A percentile compares a stretch with the other conserved stretches of the same genome.
phyloP scores from a whole-genome alignment of 1,140 invertebrate species.

The Eubasilissa regina region DNA sequence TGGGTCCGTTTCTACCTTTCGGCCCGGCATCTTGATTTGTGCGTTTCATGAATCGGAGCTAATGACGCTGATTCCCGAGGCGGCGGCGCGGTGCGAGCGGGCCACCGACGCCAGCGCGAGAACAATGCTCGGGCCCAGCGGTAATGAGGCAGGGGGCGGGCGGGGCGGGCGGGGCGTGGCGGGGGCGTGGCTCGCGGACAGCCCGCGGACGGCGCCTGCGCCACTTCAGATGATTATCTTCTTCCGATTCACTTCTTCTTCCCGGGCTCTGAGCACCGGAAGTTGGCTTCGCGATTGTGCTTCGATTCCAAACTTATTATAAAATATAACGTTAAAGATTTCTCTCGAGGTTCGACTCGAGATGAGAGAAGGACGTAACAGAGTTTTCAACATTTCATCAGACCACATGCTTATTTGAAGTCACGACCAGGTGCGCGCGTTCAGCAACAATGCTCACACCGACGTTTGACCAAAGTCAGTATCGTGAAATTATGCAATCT shows the following conservation, averaged over 20 bases:
- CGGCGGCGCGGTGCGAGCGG: background rate
- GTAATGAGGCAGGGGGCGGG: background rate
- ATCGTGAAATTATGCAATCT: too few species aligned
- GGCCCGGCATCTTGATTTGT: background rate
- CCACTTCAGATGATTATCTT: conserved; percentile 16
- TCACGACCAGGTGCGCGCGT: too few species aligned
- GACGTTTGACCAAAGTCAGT: too few species aligned
- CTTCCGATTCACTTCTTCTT: background rate
- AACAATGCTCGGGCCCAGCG: background rate
- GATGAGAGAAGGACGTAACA: too few species aligned
- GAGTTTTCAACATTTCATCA: too few species aligned
- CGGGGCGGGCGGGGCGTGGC: conserved; percentile 35
- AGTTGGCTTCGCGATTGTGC: too few species aligned
- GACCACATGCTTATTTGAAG: too few species aligned
- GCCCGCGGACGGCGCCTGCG: conserved; percentile 21
- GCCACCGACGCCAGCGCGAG: background rate
- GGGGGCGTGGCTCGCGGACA: conserved; percentile 13
- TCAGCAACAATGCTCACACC: too few species aligned
- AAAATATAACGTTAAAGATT: too few species aligned
- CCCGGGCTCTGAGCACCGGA: too few species aligned
- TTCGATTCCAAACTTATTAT: too few species aligned
- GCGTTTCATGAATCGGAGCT: conserved; percentile 22
- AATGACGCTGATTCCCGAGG: conserved; percentile 24
- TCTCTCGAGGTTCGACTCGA: too few species aligned
- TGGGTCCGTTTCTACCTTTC: background rate